Conservation (phyloP, 2,797 vertebrate species). For the Apodemus agrarius region DNA sequence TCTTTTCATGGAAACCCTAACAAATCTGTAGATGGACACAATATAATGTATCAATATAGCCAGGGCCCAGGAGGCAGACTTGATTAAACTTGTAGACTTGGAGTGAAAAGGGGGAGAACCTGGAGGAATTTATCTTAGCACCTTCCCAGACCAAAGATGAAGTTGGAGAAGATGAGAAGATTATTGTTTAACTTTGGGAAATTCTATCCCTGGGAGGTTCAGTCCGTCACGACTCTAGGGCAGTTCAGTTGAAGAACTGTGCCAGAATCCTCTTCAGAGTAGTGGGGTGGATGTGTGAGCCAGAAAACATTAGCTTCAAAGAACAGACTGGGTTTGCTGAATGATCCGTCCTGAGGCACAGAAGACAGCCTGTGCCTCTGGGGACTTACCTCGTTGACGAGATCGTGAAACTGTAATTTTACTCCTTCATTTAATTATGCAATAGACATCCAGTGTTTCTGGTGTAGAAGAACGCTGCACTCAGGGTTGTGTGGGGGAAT, state of each 20-base stretch:
- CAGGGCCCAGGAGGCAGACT: background rate
- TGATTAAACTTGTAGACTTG: constrained; percentile 9
- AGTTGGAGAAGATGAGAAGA: background rate
- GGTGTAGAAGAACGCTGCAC: background rate
- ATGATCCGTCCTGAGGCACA: background rate
- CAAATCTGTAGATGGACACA: background rate
- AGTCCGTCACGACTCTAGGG: background rate
- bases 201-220: background rate
- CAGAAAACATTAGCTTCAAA: background rate
- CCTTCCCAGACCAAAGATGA: background rate
- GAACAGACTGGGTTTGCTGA: background rate
- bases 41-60: background rate
- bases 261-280: background rate
- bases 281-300: background rate
- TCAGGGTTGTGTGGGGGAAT: constrained; percentile 47
- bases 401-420: constrained; percentile 20
- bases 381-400: constrained; percentile 41
- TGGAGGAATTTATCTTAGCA: background rate
- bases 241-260: constrained; percentile 16
- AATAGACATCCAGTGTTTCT: constrained; percentile 23
- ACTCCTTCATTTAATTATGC: constrained; percentile 47
- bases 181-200: background rate
- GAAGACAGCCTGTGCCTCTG: background rate
- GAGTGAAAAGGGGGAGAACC: background rate
- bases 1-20: background rate